Conservation (phyloP, 2,888 invertebrate genomes). For the Neoitamus cyanurus region DNA sequence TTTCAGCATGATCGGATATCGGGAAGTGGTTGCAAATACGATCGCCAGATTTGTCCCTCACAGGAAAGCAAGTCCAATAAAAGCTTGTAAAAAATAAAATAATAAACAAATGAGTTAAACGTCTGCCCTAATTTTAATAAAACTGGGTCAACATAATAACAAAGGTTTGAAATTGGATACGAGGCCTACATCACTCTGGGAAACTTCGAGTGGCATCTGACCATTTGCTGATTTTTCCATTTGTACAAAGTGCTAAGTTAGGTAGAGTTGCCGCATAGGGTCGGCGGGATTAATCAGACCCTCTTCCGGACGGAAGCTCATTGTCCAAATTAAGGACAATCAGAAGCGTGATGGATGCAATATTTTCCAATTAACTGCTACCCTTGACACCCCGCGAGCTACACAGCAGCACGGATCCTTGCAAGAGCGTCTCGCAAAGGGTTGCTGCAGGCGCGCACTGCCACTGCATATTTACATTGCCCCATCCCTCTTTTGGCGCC, state of each 20-base stretch:
- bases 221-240: neutral
- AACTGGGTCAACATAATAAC: too few species aligned
- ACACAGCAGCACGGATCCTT: neutral
- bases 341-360: neutral
- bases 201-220: neutral
- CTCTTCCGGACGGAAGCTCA: neutral
- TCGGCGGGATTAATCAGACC: neutral
- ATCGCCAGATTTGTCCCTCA: too few species aligned
- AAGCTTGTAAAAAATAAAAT: too few species aligned
- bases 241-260: neutral
- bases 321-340: neutral
- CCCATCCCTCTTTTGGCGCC: neutral
- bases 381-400: neutral
- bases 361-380: neutral
- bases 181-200: neutral
- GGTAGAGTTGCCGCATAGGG: too few species aligned
- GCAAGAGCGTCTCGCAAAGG: neutral
- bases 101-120: too few species aligned
- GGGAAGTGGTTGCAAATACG: too few species aligned
- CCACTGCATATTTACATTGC: neutral
- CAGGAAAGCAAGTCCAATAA: too few species aligned
- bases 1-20: too few species aligned
- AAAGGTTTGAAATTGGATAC: neutral
- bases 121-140: too few species aligned
- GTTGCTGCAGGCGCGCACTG: neutral